phyloP scores from a whole-genome alignment of 2,113 vertebrate species.

The Mus musculus region GRCm39 chr14:106122501-106123000 shows the following conservation, averaged over 20 bases:
- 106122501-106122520: neutral
- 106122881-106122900: neutral
- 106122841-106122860: neutral
- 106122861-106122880: neutral
- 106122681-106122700: neutral
- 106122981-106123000: neutral
- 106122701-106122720: neutral
- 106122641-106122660: neutral
- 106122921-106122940: neutral
- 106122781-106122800: too few relatives aligned
- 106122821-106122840: neutral
- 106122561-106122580: neutral
- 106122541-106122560: neutral
- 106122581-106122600: neutral
- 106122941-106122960: neutral
- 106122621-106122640: constrained; percentile 11
- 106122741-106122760: neutral
- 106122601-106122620: neutral
- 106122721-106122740: neutral
- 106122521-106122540: too few relatives aligned
- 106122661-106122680: accelerated
- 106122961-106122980: constrained; percentile 13
- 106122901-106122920: neutral
- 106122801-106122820: neutral
- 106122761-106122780: neutral